Percentiles rank a stretch among this genome's conserved stretches.
Evolutionary conservation across 2,888 invertebrate species (phyloP).

Genomic region (Andrena bucephala): DNA sequence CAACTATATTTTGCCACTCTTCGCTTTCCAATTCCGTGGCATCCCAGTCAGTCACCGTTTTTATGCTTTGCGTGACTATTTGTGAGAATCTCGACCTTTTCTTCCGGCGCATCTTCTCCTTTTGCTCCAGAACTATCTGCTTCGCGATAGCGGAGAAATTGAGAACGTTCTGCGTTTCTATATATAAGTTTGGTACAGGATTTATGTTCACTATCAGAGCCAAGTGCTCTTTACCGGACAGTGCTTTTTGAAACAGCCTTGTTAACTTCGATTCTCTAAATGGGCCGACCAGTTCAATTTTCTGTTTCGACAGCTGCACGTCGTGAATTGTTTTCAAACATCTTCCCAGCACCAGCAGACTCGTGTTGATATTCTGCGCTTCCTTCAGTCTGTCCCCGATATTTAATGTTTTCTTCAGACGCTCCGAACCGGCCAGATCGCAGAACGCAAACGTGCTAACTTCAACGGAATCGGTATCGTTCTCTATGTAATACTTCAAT

Average conservation of each 20-base stretch:
- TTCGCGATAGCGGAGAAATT: slow-evolving; percentile 94
- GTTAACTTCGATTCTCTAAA: slow-evolving; percentile 96
- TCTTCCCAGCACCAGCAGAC: slow-evolving; percentile 93
- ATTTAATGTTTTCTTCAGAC: slow-evolving; percentile 92
- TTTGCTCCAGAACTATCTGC: slow-evolving; percentile 86
- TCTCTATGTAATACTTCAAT: slow-evolving; percentile 86
- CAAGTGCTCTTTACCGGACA: slow-evolving; percentile 91
- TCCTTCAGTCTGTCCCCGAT: slow-evolving; percentile 93
- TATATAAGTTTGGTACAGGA: slow-evolving; percentile 90
- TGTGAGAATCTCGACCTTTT: slow-evolving; percentile 79
- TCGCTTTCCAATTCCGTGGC: slow-evolving; percentile 60
- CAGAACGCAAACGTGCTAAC: slow-evolving; percentile 88
- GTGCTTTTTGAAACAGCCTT: slow-evolving; percentile 92
- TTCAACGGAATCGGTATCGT: slow-evolving; percentile 75
- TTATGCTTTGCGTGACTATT: slow-evolving; percentile 77
- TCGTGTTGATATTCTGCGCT: slow-evolving; percentile 96
- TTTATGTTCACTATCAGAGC: slow-evolving; percentile 96
- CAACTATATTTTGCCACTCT: slow-evolving; percentile 53
- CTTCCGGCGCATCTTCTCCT: slow-evolving; percentile 59
- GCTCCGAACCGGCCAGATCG: slow-evolving; percentile 97
- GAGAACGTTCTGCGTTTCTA: slow-evolving; percentile 94
- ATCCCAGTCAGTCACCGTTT: slow-evolving; percentile 81
- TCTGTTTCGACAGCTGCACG: slow-evolving; percentile 76
- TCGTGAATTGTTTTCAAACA: slow-evolving; percentile 90
- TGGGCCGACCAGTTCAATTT: slow-evolving; percentile 84